Evolutionary conservation across 1,140 invertebrate genomes (phyloP).

Genomic region (Pissodes strobi): DNA sequence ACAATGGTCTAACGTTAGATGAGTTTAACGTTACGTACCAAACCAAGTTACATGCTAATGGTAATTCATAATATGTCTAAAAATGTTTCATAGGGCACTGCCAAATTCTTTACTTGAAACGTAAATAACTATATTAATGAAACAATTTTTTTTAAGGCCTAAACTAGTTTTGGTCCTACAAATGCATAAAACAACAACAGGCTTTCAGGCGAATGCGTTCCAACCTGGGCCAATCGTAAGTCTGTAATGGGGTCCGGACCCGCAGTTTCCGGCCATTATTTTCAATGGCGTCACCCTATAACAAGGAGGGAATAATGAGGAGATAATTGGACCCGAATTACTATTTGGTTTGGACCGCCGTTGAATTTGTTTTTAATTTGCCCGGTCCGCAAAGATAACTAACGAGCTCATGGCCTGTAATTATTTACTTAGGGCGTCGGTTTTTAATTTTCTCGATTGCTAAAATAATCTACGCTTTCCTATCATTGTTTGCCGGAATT

Average conservation of each 20-base stretch:
- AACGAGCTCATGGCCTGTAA: constrained; percentile 2
- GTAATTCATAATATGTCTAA: no score
- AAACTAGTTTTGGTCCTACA: neutral
- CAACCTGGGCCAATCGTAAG: constrained; percentile 26
- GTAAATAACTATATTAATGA: no score
- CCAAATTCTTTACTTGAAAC: no score
- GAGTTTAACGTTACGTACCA: no score
- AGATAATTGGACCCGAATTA: constrained; percentile 32
- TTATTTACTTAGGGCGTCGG: no score
- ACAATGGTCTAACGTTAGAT: no score
- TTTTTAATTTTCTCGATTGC: no score
- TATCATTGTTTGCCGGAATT: no score
- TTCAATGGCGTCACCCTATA: constrained; percentile 29
- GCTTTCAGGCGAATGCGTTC: neutral
- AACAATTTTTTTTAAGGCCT: no score
- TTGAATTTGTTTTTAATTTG: constrained; percentile 32
- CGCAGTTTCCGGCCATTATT: constrained; percentile 28
- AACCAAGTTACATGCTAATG: no score
- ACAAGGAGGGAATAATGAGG: constrained; percentile 30
- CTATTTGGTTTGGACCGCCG: constrained; percentile 25
- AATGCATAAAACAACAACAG: neutral
- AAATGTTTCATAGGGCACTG: no score
- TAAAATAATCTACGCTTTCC: no score
- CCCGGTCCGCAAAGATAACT: constrained; percentile 15
- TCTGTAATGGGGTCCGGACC: constrained; percentile 22